phyloP scores from a whole-genome alignment of 2,888 invertebrate genomes.

The Ichneumon xanthorius region DNA sequence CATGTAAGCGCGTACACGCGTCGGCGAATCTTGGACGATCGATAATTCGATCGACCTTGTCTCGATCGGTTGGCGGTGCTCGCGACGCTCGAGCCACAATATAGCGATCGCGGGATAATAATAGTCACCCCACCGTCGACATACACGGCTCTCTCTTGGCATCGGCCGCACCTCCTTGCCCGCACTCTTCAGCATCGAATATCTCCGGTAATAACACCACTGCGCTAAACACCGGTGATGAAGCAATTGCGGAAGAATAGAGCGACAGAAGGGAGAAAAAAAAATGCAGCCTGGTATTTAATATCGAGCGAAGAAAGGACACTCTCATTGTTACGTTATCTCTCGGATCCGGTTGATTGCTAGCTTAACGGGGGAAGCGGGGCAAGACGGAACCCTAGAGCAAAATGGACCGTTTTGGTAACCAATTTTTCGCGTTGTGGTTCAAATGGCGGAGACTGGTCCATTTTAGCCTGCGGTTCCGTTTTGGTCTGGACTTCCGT shows the following conservation, averaged over 20 bases:
- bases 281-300: neutral
- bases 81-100: slow-evolving; percentile 33
- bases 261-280: neutral
- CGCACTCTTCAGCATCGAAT: slow-evolving; percentile 23
- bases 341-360: neutral
- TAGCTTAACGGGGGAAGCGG: no score
- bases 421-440: no score
- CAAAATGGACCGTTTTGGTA: no score
- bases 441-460: no score
- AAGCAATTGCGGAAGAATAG: slow-evolving; percentile 3
- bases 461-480: no score
- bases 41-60: slow-evolving; percentile 68
- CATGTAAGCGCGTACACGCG: neutral
- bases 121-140: slow-evolving; percentile 53
- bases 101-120: slow-evolving; percentile 49
- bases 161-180: slow-evolving; percentile 64
- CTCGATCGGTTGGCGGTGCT: slow-evolving; percentile 48
- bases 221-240: neutral
- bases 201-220: slow-evolving; percentile 23
- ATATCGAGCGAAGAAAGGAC: neutral
- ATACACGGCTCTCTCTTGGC: slow-evolving; percentile 26
- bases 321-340: neutral
- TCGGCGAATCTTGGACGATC: slow-evolving; percentile 59
- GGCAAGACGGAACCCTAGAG: no score
- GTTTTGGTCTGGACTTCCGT: no score